Evolutionary conservation across 2,888 invertebrate genomes (phyloP).

Genomic region (Synergus laeviventris): DNA sequence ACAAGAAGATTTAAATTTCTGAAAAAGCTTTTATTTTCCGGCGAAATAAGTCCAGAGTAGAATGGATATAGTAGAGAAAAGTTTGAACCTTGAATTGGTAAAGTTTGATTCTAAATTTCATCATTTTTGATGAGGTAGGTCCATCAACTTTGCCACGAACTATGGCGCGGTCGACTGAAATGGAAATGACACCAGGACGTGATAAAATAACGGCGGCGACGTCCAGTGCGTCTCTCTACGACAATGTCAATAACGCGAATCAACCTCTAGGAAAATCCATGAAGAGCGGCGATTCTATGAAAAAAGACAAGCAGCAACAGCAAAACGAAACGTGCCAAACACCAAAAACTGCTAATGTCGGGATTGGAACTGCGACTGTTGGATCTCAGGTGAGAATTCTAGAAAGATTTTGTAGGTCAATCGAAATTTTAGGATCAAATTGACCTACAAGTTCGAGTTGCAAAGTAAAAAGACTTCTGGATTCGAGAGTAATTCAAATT

Average conservation of each 20-base stretch:
- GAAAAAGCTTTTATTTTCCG: constrained; percentile 32
- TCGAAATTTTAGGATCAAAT: background rate
- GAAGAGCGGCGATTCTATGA: constrained; percentile 65
- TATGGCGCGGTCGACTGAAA: constrained; percentile 82
- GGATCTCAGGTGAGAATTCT: constrained; percentile 78
- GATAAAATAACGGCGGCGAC: constrained; percentile 90
- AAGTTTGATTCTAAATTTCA: constrained; percentile 10
- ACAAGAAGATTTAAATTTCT: no score
- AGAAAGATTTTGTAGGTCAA: background rate
- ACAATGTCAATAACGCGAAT: constrained; percentile 82
- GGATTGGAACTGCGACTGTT: constrained; percentile 72
- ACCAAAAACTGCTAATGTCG: constrained; percentile 72
- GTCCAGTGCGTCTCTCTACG: constrained; percentile 92
- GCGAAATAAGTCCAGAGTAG: background rate
- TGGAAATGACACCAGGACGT: constrained; percentile 78
- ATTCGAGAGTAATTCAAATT: no score
- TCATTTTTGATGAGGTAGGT: constrained; percentile 74
- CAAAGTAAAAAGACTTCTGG: no score
- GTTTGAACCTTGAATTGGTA: background rate
- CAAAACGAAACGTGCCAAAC: constrained; percentile 76
- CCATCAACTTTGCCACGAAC: constrained; percentile 91
- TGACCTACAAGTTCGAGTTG: background rate
- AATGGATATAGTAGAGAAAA: background rate
- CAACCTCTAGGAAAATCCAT: constrained; percentile 54
- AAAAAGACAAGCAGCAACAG: constrained; percentile 76